Evolutionary conservation across 2,888 invertebrate species (phyloP).

Genomic region (Hypolimnas misippus): DNA sequence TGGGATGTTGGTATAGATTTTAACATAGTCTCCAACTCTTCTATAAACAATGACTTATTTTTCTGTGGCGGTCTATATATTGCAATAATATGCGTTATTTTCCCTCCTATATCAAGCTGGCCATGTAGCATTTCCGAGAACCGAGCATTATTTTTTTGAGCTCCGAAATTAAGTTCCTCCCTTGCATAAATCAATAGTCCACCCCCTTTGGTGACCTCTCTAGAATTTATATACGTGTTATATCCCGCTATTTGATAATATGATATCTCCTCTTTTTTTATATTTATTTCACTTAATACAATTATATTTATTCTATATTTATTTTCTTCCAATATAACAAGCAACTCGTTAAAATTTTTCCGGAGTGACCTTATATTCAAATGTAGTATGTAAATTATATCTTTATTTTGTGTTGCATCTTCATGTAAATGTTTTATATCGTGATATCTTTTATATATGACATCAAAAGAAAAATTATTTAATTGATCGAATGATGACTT

Average conservation of each 20-base stretch:
- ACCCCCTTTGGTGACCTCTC: conserved; percentile 12
- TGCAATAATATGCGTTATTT: conserved; percentile 24
- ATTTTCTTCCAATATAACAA: neutral
- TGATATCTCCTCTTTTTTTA: conserved; percentile 21
- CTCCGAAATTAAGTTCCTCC: neutral
- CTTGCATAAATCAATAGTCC: conserved; percentile 1
- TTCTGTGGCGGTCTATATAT: conserved; percentile 22
- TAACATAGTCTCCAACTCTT: neutral
- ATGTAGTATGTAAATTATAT: conserved; percentile 5
- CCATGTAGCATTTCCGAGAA: neutral
- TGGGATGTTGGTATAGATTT: neutral
- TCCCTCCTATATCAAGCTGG: conserved; percentile 2
- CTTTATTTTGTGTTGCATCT: neutral
- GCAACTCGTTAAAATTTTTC: conserved; percentile 19
- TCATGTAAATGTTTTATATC: neutral
- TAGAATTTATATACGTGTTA: conserved; percentile 2
- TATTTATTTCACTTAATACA: conserved; percentile 28
- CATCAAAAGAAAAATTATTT: neutral
- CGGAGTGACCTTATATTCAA: conserved; percentile 16
- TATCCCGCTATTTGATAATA: conserved; percentile 27
- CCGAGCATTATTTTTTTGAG: neutral
- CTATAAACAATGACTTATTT: conserved; percentile 20
- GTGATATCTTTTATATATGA: conserved; percentile 6
- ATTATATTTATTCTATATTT: conserved; percentile 14
- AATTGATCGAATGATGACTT: neutral